phyloP scores from a whole-genome alignment of 2,113 vertebrate species.

The Malurus alboscapulatus region DNA sequence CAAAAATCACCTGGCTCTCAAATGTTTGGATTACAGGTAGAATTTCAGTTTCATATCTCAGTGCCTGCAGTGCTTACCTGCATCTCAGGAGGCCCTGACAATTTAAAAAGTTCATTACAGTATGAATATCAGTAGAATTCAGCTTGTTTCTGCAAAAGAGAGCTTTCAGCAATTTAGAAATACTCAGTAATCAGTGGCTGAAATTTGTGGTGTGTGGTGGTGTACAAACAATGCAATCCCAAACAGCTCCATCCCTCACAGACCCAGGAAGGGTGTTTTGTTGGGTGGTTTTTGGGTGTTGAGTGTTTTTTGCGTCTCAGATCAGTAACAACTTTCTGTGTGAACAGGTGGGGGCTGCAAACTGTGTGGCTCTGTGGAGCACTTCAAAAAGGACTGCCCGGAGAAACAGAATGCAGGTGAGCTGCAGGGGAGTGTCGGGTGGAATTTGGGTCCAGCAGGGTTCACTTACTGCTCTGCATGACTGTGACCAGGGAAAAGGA shows the following conservation, averaged over 20 bases:
- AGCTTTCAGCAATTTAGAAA: background rate
- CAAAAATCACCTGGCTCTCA: background rate
- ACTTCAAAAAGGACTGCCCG: slow-evolving; percentile 92
- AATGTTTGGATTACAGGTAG: background rate
- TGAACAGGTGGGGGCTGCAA: slow-evolving; percentile 87
- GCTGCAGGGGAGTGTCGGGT: background rate
- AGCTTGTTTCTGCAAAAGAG: background rate
- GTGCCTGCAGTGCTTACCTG: background rate
- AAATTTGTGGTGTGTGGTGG: background rate
- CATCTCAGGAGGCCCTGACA: background rate
- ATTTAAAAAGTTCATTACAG: background rate
- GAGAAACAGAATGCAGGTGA: slow-evolving; percentile 85
- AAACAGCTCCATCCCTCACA: background rate
- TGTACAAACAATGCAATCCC: background rate
- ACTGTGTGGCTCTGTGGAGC: slow-evolving; percentile 93
- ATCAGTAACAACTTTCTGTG: background rate
- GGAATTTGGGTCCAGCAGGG: background rate
- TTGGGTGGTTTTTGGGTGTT: background rate
- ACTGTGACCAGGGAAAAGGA: background rate
- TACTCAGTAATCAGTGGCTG: background rate
- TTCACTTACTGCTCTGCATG: background rate
- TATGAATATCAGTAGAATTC: background rate
- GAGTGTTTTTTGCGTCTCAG: no score
- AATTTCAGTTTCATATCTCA: background rate
- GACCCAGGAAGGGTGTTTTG: no score